Base-by-base conservation (phyloP, 2,888 invertebrate genomes). In the Nematopogon swammerdamellus region DNA sequence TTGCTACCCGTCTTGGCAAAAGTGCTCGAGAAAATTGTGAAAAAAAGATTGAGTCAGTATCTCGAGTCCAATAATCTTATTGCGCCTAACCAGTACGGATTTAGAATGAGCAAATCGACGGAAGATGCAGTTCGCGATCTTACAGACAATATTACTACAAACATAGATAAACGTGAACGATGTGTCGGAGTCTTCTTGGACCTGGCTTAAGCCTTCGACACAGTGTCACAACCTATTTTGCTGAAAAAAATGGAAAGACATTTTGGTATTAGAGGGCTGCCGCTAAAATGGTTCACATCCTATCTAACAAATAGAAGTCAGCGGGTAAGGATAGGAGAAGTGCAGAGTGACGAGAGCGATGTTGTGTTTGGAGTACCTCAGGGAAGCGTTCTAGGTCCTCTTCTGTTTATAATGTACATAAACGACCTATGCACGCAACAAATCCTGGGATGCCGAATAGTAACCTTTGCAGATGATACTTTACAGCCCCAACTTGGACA, bases 101-200 rank as follows among this genome's bases (percentile, higher is more conserved):
- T 47, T 19, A 16, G 47, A 5, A 19, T 11, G 14, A 19, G 18
- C 10, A 30, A 17, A 36, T 36, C 42, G 4, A 42, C 47, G 4
- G n/a, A 18, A 19, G 47, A 47, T 47, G 42, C 47, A 18, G 18
- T 42, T 11, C 17, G 42, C 2, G 47, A 36, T 4, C 18, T 47
- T 16, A 19, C 19, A 1, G 19, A 18, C 6, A 25, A 25, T 42
- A 42, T 47, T 17, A 2, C 42, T 10, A 18, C 3, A 18, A 42
- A 47, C 6, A n/a, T 47, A 3, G 47, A 47, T 42, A 42, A 14
- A 42, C 14, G 19, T 42, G 18, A 18, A 10, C 36, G 19, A 42
- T 47, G 47, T n/a, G 19, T 47, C 5, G 36, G 42, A 17, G 19
- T 47, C 18, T 47, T 36, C 19, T 42, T 47, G 36, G 47, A 47